phyloP scores from a whole-genome alignment of 2,888 invertebrate species.

The Xanthia togata region DNA sequence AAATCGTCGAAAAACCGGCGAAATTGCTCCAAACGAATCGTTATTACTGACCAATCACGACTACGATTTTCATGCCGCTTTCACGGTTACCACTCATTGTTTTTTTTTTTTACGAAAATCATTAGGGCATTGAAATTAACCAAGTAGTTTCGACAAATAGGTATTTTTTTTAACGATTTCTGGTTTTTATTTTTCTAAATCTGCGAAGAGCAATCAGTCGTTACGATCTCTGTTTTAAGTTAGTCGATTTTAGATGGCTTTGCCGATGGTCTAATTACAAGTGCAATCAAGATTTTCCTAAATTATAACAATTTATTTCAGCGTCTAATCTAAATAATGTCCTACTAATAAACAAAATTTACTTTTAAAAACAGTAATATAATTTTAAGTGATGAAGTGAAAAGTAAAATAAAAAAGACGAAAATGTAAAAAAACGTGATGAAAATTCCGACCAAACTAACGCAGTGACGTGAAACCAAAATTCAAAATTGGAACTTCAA shows the following conservation, averaged over 20 bases:
- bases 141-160: slow-evolving; percentile 76
- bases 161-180: slow-evolving; percentile 68
- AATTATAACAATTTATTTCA: slow-evolving; percentile 36
- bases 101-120: slow-evolving; percentile 83
- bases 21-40: slow-evolving; percentile 86
- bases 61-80: slow-evolving; percentile 82
- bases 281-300: slow-evolving; percentile 53
- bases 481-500: slow-evolving; percentile 60
- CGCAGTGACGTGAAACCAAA: slow-evolving; percentile 34
- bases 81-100: slow-evolving; percentile 81
- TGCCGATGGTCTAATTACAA: slow-evolving; percentile 59
- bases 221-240: slow-evolving; percentile 58
- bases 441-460: slow-evolving; percentile 37
- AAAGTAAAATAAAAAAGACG: slow-evolving; percentile 11
- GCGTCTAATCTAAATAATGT: slow-evolving; percentile 10
- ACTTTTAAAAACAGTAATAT: not conserved
- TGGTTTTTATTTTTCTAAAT: slow-evolving; percentile 61
- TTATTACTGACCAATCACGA: slow-evolving; percentile 80
- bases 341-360: not conserved
- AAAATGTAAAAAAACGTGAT: slow-evolving; percentile 31
- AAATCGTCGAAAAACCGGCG: slow-evolving; percentile 87
- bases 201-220: slow-evolving; percentile 63
- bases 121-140: slow-evolving; percentile 87
- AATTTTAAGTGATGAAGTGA: slow-evolving; percentile 38
- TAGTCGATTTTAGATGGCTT: slow-evolving; percentile 58